A percentile compares a stretch with the other conserved stretches of the same genome.
Evolutionary conservation across 2,797 vertebrate species (phyloP).

Genomic region (Lemur catta): DNA sequence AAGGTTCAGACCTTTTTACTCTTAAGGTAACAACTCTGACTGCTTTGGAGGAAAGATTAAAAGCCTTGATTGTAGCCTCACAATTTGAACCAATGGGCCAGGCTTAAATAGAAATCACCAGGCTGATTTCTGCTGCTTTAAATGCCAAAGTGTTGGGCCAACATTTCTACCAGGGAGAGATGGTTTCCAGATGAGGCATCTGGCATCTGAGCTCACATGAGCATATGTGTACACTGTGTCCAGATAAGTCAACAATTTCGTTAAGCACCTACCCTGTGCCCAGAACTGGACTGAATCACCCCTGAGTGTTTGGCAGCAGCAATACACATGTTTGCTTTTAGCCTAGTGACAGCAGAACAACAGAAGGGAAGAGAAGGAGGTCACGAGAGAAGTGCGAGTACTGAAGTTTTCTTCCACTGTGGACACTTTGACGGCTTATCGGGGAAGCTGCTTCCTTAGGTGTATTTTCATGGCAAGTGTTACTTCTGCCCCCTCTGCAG

Average conservation of each 20-base stretch:
- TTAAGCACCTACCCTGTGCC: not conserved
- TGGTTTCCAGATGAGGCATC: conserved; percentile 40
- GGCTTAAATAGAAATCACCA: not conserved
- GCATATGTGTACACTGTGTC: conserved; percentile 31
- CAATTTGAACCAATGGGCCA: not conserved
- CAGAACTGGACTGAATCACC: not conserved
- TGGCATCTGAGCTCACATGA: not conserved
- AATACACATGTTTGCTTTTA: not conserved
- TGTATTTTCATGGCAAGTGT: not conserved
- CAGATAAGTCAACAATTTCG: conserved; percentile 32
- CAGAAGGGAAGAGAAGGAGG: not conserved
- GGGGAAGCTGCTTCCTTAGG: not conserved
- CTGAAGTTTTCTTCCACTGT: not conserved
- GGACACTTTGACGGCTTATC: not conserved
- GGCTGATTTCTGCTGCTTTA: not conserved
- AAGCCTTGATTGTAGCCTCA: not conserved
- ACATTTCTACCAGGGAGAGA: not conserved
- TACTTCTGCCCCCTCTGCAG: not conserved
- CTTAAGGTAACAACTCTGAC: not conserved
- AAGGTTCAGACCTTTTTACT: not conserved
- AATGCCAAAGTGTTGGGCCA: not conserved
- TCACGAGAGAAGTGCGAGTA: not conserved
- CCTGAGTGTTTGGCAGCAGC: not conserved
- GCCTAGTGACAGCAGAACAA: not conserved
- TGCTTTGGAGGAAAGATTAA: not conserved